Percentiles rank a stretch among this genome's conserved stretches.
Conservation (phyloP, 2,113 vertebrate genomes). For the Limnothrissa miodon region DNA sequence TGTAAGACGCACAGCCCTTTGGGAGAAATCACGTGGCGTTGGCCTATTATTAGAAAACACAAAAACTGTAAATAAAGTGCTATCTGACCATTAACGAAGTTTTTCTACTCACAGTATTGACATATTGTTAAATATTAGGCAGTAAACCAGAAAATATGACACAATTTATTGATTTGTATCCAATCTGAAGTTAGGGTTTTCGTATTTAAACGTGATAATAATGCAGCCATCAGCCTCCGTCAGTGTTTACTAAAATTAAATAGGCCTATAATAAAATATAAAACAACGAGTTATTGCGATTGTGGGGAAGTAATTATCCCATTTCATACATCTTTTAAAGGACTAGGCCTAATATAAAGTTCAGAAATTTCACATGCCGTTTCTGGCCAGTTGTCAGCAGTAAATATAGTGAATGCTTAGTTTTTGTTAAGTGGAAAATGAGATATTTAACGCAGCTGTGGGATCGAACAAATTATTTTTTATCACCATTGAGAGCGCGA, state of each 20-base stretch:
- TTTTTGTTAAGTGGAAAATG: constrained; percentile 67
- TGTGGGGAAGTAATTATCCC: background rate
- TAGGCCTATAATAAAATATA: background rate
- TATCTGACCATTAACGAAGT: background rate
- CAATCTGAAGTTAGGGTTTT: background rate
- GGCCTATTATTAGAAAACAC: background rate
- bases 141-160: background rate
- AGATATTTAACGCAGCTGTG: constrained; percentile 63
- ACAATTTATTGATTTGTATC: background rate
- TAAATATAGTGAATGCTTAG: constrained; percentile 63
- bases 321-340: background rate
- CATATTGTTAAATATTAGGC: background rate
- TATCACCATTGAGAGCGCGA: constrained; percentile 54
- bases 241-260: background rate
- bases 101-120: too few relatives aligned
- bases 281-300: background rate
- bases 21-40: background rate
- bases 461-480: constrained; percentile 47
- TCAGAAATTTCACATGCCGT: background rate
- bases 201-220: background rate
- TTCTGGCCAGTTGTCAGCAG: background rate
- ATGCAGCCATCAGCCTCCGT: background rate
- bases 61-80: background rate
- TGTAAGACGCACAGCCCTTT: constrained; percentile 3
- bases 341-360: background rate